Base-by-base conservation (phyloP, 2,888 invertebrate genomes). In the Stictocephala bisonia region DNA sequence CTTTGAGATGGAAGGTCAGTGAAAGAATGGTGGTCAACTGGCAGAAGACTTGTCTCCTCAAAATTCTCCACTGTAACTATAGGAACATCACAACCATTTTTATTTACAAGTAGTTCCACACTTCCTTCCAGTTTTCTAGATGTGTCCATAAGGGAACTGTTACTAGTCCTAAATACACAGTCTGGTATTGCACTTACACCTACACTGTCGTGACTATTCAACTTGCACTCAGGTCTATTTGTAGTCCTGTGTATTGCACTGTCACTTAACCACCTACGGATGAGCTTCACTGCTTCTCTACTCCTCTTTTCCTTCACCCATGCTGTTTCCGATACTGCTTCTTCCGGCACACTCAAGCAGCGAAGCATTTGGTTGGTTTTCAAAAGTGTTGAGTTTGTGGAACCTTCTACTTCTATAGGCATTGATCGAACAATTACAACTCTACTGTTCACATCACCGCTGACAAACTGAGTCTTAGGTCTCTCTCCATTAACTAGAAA, bases 251-350 rank as follows among this genome's bases (percentile, higher is more conserved):
- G 20, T 2, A 71, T 71, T 48, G 58, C 64, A 64, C 71, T 71
- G 29, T 71, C 71, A 64, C 71, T 71, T 4, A 71, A 64, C 71
- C 71, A 71, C 44, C 60, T 58, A 15, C 71, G 24, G 7, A 71
- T 60, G 13, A 71, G 22, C 13, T 71, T 29, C n/a, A 50, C 27
- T n/a, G 60, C 44, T 9, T 64, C 64, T 64, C 48, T 58, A 44
- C 71, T 71, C 24, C 35, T 18, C 20, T 20, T 31, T 53, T 26
- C 22, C 50, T 66, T 58, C 11, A 64, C n/a, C 50, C 50, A 50
- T 29, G 48, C 50, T 15, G 20, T 35, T 20, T 50, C 29, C 26
- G 50, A 29, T 13, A 64, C 60, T 7, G 22, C 64, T 71, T 71
- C 68, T 2, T 68, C 71, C 15, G 71, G 71, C 20, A 60, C 60